These are phyloP conservation scores for Dunckerocampus dactyliophorus DNA, from an alignment of 2,113 vertebrate genomes.

Conservation along the genomic window DNA sequence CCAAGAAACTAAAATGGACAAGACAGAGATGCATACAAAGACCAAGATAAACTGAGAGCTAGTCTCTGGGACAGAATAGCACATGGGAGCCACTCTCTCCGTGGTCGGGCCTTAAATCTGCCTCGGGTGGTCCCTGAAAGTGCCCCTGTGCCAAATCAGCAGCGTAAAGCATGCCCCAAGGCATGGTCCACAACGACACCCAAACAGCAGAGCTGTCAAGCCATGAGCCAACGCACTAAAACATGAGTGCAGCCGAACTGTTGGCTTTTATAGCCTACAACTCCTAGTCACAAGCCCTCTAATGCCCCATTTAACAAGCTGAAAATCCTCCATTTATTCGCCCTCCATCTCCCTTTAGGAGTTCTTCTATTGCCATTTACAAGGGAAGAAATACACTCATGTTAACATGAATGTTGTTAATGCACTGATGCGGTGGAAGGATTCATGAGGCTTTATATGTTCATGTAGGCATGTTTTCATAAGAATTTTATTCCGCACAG, in stretches of 20 bases:
- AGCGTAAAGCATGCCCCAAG: conserved; percentile 53
- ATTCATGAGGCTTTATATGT: conserved; percentile 14
- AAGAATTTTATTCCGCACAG: background rate
- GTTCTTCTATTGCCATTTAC: conserved; percentile 53
- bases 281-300: conserved; percentile 67
- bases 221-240: conserved; percentile 67
- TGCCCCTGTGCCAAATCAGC: conserved; percentile 60
- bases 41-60: conserved; percentile 14
- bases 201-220: conserved; percentile 65
- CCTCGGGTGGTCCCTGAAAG: conserved; percentile 49
- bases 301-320: conserved; percentile 72
- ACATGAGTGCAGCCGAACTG: conserved; percentile 59
- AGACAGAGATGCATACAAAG: conserved; percentile 28
- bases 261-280: conserved; percentile 69
- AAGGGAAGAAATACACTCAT: conserved; percentile 40
- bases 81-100: conserved; percentile 26
- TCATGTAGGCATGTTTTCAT: background rate
- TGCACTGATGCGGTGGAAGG: conserved; percentile 16
- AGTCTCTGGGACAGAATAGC: conserved; percentile 7
- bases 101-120: conserved; percentile 42
- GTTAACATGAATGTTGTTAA: conserved; percentile 25
- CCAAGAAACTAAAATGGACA: conserved; percentile 15
- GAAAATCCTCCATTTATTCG: conserved; percentile 71
- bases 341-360: conserved; percentile 53
- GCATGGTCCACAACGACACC: conserved; percentile 52